These are phyloP conservation scores for Allophyes oxyacanthae DNA, from an alignment of 2,888 invertebrate species.

Conservation along the genomic window DNA sequence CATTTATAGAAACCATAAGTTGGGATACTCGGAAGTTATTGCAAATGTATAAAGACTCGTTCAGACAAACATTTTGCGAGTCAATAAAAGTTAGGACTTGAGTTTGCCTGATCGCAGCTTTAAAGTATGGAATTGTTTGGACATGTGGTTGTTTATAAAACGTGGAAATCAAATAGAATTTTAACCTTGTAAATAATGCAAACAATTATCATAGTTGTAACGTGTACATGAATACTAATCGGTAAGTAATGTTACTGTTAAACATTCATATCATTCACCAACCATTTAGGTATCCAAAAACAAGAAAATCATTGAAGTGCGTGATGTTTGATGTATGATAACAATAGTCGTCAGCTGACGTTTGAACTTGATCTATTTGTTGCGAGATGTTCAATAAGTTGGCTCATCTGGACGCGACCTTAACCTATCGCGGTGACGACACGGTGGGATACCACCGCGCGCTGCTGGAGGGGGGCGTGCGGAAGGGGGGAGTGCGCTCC, in stretches of 20 bases:
- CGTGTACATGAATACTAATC: not conserved
- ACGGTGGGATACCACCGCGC: slow-evolving; percentile 49
- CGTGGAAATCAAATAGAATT: too few species aligned
- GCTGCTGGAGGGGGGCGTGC: slow-evolving; percentile 2
- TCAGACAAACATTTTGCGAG: slow-evolving; percentile 10
- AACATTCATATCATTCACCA: not conserved
- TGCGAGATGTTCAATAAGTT: slow-evolving; percentile 19
- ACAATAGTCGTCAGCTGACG: slow-evolving; percentile 34
- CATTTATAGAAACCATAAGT: slow-evolving; percentile 50
- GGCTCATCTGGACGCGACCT: slow-evolving; percentile 45
- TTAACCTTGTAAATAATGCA: too few species aligned
- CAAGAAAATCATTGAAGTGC: not conserved
- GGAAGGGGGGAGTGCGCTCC: slow-evolving; percentile 41
- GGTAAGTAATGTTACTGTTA: not conserved
- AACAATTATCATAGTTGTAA: not conserved
- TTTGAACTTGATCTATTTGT: slow-evolving; percentile 48
- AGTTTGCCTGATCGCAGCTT: too few species aligned
- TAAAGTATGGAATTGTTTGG: too few species aligned
- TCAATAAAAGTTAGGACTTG: not conserved
- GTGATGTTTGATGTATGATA: slow-evolving; percentile 19
- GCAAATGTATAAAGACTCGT: slow-evolving; percentile 47
- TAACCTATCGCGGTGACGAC: slow-evolving; percentile 51
- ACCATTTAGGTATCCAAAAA: not conserved
- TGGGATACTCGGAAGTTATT: slow-evolving; percentile 60
- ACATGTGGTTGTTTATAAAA: too few species aligned